Conservation (phyloP, 1,140 invertebrate genomes). For the Archivesica marissinica region DNA sequence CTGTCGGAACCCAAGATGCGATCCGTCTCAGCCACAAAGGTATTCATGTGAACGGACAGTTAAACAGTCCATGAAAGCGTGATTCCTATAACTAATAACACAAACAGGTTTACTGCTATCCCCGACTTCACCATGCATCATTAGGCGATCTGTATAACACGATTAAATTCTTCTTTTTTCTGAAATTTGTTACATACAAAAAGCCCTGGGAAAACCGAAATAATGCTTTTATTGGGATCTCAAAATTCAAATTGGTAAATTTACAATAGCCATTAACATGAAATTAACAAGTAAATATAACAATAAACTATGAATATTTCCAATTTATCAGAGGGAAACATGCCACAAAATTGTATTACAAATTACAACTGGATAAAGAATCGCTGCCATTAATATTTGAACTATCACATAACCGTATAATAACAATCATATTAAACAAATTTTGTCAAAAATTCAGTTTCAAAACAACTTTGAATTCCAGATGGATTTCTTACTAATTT, state of each 20-base stretch:
- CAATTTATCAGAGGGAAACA: no score
- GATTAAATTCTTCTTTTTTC: constrained; percentile 30
- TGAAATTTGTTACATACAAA: constrained; percentile 20
- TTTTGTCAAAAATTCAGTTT: no score
- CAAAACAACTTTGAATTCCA: no score
- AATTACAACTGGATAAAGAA: background rate
- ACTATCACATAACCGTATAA: background rate
- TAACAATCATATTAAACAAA: no score
- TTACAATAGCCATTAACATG: constrained; percentile 13
- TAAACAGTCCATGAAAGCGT: constrained; percentile 31
- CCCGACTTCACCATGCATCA: constrained; percentile 2
- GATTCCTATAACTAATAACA: constrained; percentile 41
- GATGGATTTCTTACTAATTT: no score
- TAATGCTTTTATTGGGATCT: constrained; percentile 27
- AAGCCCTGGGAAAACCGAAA: constrained; percentile 19
- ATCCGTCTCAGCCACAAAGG: background rate
- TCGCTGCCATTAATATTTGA: background rate
- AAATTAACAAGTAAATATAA: constrained; percentile 1
- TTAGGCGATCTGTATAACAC: constrained; percentile 11
- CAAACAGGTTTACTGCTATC: background rate
- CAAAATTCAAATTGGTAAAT: constrained; percentile 28
- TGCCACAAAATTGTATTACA: no score
- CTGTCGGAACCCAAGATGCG: constrained; percentile 34
- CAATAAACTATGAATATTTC: no score
- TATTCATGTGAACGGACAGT: background rate